phyloP scores from a whole-genome alignment of 1,140 invertebrate genomes.

The Apolygus lucorum region DNA sequence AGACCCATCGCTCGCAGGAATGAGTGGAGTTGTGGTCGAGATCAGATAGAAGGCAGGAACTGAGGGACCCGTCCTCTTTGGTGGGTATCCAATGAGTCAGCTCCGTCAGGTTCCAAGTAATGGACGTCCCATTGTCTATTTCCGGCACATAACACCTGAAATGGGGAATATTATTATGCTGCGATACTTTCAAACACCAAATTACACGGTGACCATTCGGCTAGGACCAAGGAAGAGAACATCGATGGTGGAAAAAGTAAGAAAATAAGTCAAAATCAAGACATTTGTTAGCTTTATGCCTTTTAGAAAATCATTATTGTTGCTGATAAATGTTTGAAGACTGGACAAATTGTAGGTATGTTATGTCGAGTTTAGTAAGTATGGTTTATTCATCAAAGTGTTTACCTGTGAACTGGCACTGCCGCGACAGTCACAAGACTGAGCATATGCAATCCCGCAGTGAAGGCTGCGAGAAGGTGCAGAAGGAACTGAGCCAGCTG shows the following conservation, averaged over 20 bases:
- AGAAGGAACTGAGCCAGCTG: conserved; percentile 64
- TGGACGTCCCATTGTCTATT: conserved; percentile 43
- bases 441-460: conserved; percentile 71
- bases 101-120: conserved; percentile 25
- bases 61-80: conserved; percentile 41
- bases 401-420: conserved; percentile 60
- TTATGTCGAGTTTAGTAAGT: too few species aligned
- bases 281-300: too few species aligned
- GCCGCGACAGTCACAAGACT: conserved; percentile 66
- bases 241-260: too few species aligned
- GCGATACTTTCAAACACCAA: too few species aligned
- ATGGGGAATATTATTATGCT: too few species aligned
- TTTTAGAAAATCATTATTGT: too few species aligned
- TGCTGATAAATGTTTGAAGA: too few species aligned
- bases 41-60: conserved; percentile 48
- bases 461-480: conserved; percentile 62
- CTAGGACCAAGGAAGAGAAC: too few species aligned
- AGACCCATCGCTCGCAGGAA: conserved; percentile 56
- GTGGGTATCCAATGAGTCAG: conserved; percentile 41
- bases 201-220: too few species aligned
- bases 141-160: conserved; percentile 54
- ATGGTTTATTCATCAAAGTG: too few species aligned
- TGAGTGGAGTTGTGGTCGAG: conserved; percentile 29
- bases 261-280: too few species aligned
- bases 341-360: too few species aligned